A percentile compares a stretch with the other conserved stretches of the same genome.
Evolutionary conservation across 2,113 vertebrate genomes (phyloP).

Genomic region (Triplophysa siluroides): DNA sequence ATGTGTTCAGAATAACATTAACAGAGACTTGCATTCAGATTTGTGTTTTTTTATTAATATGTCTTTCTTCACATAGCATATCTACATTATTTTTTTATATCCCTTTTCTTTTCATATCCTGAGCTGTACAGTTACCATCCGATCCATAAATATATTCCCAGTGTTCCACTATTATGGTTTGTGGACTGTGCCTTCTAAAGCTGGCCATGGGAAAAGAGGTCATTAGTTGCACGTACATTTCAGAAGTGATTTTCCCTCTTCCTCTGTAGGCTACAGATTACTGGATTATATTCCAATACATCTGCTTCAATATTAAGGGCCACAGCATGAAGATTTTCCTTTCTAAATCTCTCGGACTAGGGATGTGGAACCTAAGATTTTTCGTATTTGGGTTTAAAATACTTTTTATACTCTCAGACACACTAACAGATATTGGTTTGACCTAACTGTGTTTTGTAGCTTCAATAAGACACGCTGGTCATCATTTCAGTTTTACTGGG

Average conservation of each 20-base stretch:
- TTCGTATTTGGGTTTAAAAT: not conserved
- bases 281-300: constrained; percentile 52
- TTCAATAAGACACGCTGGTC: not conserved
- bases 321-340: constrained; percentile 17
- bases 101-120: constrained; percentile 49
- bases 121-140: constrained; percentile 43
- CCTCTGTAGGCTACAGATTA: constrained; percentile 40
- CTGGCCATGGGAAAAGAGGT: constrained; percentile 41
- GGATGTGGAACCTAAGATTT: not conserved
- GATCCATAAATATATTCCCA: constrained; percentile 49
- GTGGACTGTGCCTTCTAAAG: not conserved
- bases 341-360: constrained; percentile 15
- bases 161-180: constrained; percentile 14
- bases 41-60: too few species aligned
- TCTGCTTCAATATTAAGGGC: constrained; percentile 40
- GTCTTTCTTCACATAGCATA: not conserved
- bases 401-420: not conserved
- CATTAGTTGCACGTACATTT: constrained; percentile 47
- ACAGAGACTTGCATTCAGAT: too few species aligned
- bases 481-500: not conserved
- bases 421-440: not conserved
- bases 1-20: too few species aligned
- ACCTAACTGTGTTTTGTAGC: not conserved
- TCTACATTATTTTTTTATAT: constrained; percentile 10
- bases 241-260: constrained; percentile 50